Conservation (phyloP, 1,140 invertebrate species). For the Bombyx mandarina region DNA sequence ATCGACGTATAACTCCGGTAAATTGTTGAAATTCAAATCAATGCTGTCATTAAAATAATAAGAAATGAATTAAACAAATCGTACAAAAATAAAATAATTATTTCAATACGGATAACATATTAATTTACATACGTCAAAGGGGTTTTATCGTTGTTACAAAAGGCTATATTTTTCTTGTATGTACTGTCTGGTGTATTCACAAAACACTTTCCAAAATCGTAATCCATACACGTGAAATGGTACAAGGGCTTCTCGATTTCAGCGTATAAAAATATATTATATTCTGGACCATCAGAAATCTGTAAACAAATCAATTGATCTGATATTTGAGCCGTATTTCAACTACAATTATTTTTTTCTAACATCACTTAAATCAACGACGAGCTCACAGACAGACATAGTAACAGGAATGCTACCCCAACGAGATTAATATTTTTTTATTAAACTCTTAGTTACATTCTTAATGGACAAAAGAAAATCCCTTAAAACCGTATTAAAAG, state of each 20-base stretch:
- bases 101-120: slow-evolving; percentile 1
- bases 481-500: too few relatives aligned
- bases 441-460: too few relatives aligned
- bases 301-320: slow-evolving; percentile 8
- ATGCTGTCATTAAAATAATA: slow-evolving; percentile 30
- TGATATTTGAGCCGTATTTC: too few relatives aligned
- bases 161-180: slow-evolving; percentile 50
- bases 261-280: slow-evolving; percentile 42
- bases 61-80: slow-evolving; percentile 1
- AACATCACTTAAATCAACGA: too few relatives aligned
- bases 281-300: slow-evolving; percentile 57
- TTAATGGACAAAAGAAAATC: too few relatives aligned
- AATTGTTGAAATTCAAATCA: slow-evolving; percentile 43
- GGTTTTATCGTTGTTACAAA: slow-evolving; percentile 43
- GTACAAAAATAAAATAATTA: slow-evolving; percentile 3
- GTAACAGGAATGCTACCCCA: too few relatives aligned
- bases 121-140: slow-evolving; percentile 30
- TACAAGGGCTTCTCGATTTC: slow-evolving; percentile 54
- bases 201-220: slow-evolving; percentile 54
- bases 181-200: slow-evolving; percentile 50
- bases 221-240: slow-evolving; percentile 48
- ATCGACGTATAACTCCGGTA: slow-evolving; percentile 45
- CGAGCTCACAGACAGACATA: too few relatives aligned
- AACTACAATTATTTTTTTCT: too few relatives aligned
- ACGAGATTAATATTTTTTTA: too few relatives aligned